Evolutionary conservation across 1,140 invertebrate species (phyloP).

Genomic region (Danaus plexippus): DNA sequence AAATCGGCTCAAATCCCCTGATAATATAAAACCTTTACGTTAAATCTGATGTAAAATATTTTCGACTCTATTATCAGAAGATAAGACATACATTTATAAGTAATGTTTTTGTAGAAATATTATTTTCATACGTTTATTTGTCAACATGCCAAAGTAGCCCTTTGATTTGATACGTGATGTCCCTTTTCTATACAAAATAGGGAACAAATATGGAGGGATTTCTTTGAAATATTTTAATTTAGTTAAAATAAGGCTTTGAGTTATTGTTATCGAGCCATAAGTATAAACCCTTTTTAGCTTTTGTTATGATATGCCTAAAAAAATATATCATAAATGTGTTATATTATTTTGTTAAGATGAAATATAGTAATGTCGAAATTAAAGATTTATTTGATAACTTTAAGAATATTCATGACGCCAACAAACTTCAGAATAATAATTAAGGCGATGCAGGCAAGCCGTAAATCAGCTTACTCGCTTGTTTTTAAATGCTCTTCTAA

Average conservation of each 20-base stretch:
- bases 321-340: background rate
- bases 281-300: too few relatives aligned
- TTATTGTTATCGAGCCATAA: too few relatives aligned
- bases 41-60: conserved; percentile 3
- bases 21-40: conserved; percentile 45
- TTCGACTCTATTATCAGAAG: conserved; percentile 8
- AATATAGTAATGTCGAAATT: background rate
- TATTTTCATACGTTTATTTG: conserved; percentile 55
- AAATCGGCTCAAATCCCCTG: conserved; percentile 56
- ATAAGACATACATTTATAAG: conserved; percentile 16
- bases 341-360: conserved; percentile 1
- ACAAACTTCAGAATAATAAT: too few relatives aligned
- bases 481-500: too few relatives aligned
- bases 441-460: too few relatives aligned
- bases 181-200: conserved; percentile 46
- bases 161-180: conserved; percentile 52
- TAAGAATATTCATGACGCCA: too few relatives aligned
- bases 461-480: too few relatives aligned
- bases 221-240: conserved; percentile 33
- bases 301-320: too few relatives aligned
- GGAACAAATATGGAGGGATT: conserved; percentile 27
- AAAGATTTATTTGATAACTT: too few relatives aligned
- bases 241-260: conserved; percentile 23
- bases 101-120: conserved; percentile 21
- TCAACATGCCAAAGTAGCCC: conserved; percentile 61